Evolutionary conservation across 2,888 invertebrate genomes (phyloP).

Genomic region (Oithona nana): DNA sequence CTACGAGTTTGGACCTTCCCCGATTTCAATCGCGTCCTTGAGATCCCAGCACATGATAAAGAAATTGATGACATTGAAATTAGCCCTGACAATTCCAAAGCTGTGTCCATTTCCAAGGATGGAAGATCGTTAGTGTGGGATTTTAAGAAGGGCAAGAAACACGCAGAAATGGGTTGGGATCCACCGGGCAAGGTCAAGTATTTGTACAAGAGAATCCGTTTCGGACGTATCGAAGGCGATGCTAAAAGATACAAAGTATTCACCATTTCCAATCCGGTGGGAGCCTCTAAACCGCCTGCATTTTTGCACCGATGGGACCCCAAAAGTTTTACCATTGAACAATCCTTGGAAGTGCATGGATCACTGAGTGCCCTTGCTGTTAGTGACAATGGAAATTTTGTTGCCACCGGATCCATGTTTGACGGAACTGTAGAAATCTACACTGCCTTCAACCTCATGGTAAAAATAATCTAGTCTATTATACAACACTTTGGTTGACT

Average conservation of each 20-base stretch:
- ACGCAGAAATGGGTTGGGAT: constrained; percentile 50
- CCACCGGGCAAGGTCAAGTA: constrained; percentile 57
- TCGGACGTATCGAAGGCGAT: constrained; percentile 49
- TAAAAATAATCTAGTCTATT: constrained; percentile 21
- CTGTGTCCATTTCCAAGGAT: constrained; percentile 67
- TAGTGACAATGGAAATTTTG: constrained; percentile 73
- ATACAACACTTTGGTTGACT: not conserved
- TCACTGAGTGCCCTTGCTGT: constrained; percentile 65
- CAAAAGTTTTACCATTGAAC: constrained; percentile 37
- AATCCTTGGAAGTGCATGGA: constrained; percentile 42
- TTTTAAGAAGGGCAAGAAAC: constrained; percentile 41
- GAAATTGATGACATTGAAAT: constrained; percentile 90
- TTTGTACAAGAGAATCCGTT: constrained; percentile 46
- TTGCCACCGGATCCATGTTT: constrained; percentile 82
- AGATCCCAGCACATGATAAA: constrained; percentile 57
- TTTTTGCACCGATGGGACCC: constrained; percentile 62
- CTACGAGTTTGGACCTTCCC: constrained; percentile 78
- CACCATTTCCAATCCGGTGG: constrained; percentile 52
- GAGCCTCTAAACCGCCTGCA: constrained; percentile 38
- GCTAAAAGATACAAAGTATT: constrained; percentile 37
- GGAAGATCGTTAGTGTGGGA: constrained; percentile 64
- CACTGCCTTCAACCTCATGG: constrained; percentile 71
- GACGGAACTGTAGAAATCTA: constrained; percentile 72
- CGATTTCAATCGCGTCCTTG: constrained; percentile 42
- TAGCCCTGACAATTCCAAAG: constrained; percentile 48